phyloP scores from a whole-genome alignment of 2,797 vertebrate species.

The Nyctibius grandis region DNA sequence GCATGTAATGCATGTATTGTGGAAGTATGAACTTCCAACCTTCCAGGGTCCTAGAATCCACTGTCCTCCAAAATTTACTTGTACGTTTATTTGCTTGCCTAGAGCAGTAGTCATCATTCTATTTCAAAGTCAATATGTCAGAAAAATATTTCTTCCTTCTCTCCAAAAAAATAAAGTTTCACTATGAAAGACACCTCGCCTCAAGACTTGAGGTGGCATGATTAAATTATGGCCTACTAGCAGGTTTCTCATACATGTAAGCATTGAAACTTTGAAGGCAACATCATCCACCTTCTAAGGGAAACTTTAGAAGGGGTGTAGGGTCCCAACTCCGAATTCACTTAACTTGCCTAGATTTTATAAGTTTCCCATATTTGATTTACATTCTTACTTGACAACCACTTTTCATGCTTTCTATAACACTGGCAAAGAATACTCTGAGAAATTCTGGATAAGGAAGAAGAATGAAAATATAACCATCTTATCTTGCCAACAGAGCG shows the following conservation, averaged over 20 bases:
- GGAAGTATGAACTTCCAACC: not conserved
- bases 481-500: slow-evolving; percentile 6
- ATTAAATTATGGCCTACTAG: not conserved
- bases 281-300: not conserved
- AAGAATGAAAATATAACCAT: not conserved
- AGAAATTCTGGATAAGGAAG: not conserved
- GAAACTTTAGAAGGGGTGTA: not conserved
- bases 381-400: not conserved
- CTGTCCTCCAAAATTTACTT: not conserved
- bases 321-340: not conserved
- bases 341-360: not conserved
- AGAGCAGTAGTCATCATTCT: not conserved
- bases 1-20: not conserved
- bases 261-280: not conserved
- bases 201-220: not conserved
- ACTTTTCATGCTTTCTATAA: not conserved
- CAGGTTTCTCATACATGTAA: not conserved
- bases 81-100: not conserved
- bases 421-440: not conserved
- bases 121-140: not conserved
- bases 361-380: not conserved
- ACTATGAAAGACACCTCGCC: not conserved
- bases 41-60: not conserved
- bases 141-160: not conserved
- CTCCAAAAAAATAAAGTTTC: not conserved